Conservation (phyloP, 2,888 invertebrate genomes). For the Rhingia rostrata region DNA sequence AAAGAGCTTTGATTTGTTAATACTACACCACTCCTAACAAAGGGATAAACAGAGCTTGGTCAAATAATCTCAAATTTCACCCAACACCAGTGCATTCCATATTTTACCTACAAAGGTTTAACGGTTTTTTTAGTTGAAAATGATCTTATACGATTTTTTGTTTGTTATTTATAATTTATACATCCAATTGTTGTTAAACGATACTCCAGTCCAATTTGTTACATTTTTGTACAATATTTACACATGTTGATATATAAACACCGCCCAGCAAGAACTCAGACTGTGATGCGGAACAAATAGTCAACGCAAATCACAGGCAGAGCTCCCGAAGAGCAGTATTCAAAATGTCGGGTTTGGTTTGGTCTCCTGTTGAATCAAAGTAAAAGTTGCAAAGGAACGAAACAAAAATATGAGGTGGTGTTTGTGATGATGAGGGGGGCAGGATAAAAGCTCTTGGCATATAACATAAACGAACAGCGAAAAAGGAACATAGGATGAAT, state of each 20-base stretch:
- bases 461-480: conserved; percentile 11
- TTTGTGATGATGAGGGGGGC: neutral
- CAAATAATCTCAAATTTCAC: neutral
- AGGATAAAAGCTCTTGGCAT: conserved; percentile 24
- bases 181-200: conserved; percentile 1
- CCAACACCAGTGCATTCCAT: neutral
- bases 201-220: conserved; percentile 34
- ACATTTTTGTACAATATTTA: conserved; percentile 72
- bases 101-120: neutral
- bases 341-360: conserved; percentile 39
- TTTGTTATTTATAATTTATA: conserved; percentile 10
- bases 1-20: neutral
- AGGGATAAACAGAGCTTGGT: no score
- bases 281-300: conserved; percentile 90
- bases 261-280: conserved; percentile 96
- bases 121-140: neutral
- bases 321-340: conserved; percentile 86
- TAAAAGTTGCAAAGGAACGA: conserved; percentile 22
- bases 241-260: conserved; percentile 80
- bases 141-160: conserved; percentile 12
- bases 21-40: no score
- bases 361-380: conserved; percentile 2
- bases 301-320: conserved; percentile 91
- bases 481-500: no score
- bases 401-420: conserved; percentile 9